phyloP scores from a whole-genome alignment of 2,113 vertebrate species.

The Trichomycterus rosablanca region DNA sequence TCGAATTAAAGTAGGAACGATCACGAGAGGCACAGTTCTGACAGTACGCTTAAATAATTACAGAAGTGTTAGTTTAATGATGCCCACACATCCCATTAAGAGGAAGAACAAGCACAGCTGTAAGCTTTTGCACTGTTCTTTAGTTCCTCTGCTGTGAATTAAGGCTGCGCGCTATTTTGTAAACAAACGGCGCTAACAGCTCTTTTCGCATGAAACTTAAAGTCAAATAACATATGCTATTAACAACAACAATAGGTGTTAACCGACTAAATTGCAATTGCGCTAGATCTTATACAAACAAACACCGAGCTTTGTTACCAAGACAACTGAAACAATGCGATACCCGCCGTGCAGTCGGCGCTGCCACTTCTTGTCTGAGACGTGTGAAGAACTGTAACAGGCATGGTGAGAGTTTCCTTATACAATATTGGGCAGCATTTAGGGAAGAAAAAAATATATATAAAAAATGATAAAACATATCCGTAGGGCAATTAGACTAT shows the following conservation, averaged over 20 bases:
- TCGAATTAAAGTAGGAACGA: conserved; percentile 1
- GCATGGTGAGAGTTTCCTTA: conserved; percentile 31
- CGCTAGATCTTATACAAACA: conserved; percentile 70
- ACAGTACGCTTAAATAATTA: conserved; percentile 58
- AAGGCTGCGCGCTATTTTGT: conserved; percentile 70
- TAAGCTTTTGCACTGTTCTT: conserved; percentile 65
- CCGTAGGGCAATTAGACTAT: conserved; percentile 57
- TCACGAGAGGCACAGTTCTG: conserved; percentile 19
- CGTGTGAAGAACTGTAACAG: conserved; percentile 53
- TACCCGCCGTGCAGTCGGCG: conserved; percentile 61
- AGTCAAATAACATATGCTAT: conserved; percentile 74
- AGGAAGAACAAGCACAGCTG: conserved; percentile 46
- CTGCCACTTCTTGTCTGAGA: conserved; percentile 57
- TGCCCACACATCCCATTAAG: conserved; percentile 34
- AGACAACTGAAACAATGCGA: conserved; percentile 73
- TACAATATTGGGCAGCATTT: conserved; percentile 8
- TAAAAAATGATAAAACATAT: conserved; percentile 28
- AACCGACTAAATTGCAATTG: conserved; percentile 72
- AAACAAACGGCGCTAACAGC: conserved; percentile 72
- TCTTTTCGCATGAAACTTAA: conserved; percentile 68
- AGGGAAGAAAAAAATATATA: conserved; percentile 10
- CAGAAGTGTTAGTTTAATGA: conserved; percentile 67
- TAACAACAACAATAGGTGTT: conserved; percentile 71
- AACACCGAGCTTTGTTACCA: conserved; percentile 78
- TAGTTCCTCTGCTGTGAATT: conserved; percentile 64